Conservation (phyloP, 2,113 vertebrate species). For the Ailurus styani region DNA sequence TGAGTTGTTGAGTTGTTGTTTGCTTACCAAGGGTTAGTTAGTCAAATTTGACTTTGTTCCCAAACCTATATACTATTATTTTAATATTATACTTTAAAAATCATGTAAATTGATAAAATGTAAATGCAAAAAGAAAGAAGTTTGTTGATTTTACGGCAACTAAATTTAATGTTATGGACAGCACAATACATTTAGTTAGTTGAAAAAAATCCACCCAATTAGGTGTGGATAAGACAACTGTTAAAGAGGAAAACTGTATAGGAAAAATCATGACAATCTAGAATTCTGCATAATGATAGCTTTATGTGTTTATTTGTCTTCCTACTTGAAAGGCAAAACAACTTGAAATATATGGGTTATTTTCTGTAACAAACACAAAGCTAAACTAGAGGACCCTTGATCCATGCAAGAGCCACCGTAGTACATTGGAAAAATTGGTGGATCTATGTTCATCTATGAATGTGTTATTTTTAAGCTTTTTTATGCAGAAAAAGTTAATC, state of each 20-base stretch:
- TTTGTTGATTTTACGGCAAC: background rate
- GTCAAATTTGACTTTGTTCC: background rate
- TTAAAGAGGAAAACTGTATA: background rate
- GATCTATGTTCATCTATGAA: background rate
- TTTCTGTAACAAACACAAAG: background rate
- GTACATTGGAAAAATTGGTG: background rate
- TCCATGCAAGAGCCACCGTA: background rate
- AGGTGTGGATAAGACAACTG: background rate
- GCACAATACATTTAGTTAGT: background rate
- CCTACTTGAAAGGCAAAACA: background rate
- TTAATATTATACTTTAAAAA: background rate
- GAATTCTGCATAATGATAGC: background rate
- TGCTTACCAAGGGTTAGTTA: background rate
- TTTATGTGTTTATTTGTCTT: background rate
- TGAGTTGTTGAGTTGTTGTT: background rate
- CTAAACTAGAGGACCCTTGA: background rate
- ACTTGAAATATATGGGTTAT: background rate
- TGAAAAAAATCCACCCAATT: background rate
- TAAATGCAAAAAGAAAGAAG: background rate
- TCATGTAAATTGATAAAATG: background rate
- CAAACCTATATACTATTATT: background rate
- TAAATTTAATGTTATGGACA: background rate
- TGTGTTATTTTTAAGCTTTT: background rate
- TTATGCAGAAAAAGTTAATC: background rate
- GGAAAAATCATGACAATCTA: background rate